These are phyloP conservation scores for Lypha dubia DNA, from an alignment of 2,888 invertebrate genomes.

Conservation along the genomic window DNA sequence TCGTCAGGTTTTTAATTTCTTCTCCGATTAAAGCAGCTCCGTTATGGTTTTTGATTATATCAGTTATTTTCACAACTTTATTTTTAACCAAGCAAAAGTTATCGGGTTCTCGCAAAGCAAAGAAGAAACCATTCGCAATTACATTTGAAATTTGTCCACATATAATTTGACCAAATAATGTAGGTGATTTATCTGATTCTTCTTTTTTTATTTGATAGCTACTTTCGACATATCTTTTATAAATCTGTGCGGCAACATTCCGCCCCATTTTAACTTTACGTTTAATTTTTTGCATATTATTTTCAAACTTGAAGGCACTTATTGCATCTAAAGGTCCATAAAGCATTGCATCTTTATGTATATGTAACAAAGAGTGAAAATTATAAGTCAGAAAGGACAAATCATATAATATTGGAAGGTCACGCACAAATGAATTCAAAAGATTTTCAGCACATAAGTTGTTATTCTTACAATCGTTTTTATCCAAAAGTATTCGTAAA, in stretches of 20 bases:
- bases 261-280: not conserved
- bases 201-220: not conserved
- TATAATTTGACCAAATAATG: not conserved
- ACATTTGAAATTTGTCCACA: not conserved
- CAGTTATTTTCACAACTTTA: not conserved
- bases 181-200: not conserved
- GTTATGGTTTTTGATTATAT: not conserved
- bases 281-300: not conserved
- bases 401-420: constrained; percentile 11
- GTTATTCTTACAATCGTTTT: constrained; percentile 2
- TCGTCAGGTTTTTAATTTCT: not conserved
- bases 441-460: constrained; percentile 13
- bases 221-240: not conserved
- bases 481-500: constrained; percentile 2
- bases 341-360: not conserved
- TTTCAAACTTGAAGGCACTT: constrained; percentile 10
- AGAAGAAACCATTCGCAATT: too few species aligned
- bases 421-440: not conserved
- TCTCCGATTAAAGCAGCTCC: not conserved
- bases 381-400: constrained; percentile 6
- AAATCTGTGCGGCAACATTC: not conserved
- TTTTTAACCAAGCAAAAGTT: not conserved
- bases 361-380: not conserved
- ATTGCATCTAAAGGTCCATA: not conserved
- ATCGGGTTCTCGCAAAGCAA: not conserved